Evolutionary conservation across 2,888 invertebrate species (phyloP).

Genomic region (Sinelater perroti): DNA sequence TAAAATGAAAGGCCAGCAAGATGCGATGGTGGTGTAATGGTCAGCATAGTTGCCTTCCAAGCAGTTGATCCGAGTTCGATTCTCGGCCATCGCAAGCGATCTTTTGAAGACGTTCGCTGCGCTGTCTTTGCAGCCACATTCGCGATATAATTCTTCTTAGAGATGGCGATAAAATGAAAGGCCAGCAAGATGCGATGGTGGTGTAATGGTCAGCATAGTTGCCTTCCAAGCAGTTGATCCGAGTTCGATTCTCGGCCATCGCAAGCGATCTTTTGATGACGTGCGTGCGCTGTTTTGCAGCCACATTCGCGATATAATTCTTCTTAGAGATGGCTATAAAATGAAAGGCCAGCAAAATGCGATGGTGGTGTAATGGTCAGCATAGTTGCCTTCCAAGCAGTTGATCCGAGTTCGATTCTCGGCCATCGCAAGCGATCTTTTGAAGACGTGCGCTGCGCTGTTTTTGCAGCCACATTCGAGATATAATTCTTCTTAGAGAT

Average conservation of each 20-base stretch:
- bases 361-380: conserved; percentile 62
- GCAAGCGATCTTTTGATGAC: conserved; percentile 42
- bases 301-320: no score
- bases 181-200: conserved; percentile 62
- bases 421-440: conserved; percentile 56
- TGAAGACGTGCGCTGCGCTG: neutral
- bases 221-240: conserved; percentile 63
- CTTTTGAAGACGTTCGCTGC: neutral
- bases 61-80: conserved; percentile 63
- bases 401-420: conserved; percentile 63
- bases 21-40: conserved; percentile 62
- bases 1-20: no score
- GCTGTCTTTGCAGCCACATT: no score
- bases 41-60: conserved; percentile 63
- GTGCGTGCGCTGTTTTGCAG: no score
- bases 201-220: conserved; percentile 62
- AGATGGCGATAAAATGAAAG: no score
- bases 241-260: conserved; percentile 63
- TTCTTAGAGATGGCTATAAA: no score
- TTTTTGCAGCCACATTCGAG: no score
- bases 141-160: no score
- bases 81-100: conserved; percentile 59
- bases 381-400: conserved; percentile 63
- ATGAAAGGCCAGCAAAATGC: no score
- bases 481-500: no score